Evolutionary conservation across 2,113 vertebrate species (phyloP), one percentile per base, ranked within the genome.

Genomic region (Mesocricetus auratus): DNA sequence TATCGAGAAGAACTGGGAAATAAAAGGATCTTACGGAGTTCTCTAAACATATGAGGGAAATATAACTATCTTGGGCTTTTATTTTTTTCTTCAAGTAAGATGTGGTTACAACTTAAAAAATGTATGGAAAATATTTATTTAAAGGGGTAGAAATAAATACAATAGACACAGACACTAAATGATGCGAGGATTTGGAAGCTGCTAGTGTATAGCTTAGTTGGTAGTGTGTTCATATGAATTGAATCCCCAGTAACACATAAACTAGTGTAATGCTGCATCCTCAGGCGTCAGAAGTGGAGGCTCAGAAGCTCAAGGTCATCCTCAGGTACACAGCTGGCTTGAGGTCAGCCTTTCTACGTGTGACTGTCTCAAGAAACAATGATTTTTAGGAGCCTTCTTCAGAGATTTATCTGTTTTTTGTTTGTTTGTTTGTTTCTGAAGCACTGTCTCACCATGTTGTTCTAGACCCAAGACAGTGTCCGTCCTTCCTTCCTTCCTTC

Each of bases 101-200:
- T 39, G 78, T 6, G 3, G 33, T 31, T 95, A 68, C 0, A 75
- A n/a, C 64, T 91, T 95, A 68, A 97, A 45, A 92, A 79, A 5
- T 53, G 86, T 71, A 45, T 56, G 17, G 33, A 81, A 95, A 96
- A 92, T 4, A 53, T 60, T 90, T 69, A 69, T 68, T 95, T 89
- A 69, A 85, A 89, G 79, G 39, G 29, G 13, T 33, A 83, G 56
- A 42, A 58, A 29, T 83, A 42, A 95, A 85, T 39, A 11, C 11
- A 82, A 13, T 1, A 78, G 45, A 74, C 17, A 50, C 0, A 88
- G 56, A 69, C 9, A 62, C 26, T 12, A 7, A 42, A 15, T 31
- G 15, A 86, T 69, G 36, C 1, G 13, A 69, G 19, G 62, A 31
- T 13, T 7, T 68, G 19, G 42, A 68, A 29, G 85, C 29, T 69